Evolutionary conservation across 2,888 invertebrate species (phyloP).

Genomic region (Xestia ashworthii): DNA sequence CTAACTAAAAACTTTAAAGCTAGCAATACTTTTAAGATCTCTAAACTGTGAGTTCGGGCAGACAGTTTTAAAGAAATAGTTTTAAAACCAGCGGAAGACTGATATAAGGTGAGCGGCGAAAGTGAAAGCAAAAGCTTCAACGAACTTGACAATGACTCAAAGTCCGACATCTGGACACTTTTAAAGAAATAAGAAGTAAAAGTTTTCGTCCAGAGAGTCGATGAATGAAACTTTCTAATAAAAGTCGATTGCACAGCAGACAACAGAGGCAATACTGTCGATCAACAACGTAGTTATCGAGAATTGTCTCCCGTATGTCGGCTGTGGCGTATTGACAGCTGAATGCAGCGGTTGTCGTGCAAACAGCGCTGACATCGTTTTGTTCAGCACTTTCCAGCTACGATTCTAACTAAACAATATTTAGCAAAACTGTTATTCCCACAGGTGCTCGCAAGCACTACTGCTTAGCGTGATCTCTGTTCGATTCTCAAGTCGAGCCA

Average conservation of each 20-base stretch:
- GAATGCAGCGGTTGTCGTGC: neutral
- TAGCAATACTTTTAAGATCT: neutral
- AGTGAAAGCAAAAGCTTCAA: neutral
- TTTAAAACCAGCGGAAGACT: neutral
- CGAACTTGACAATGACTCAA: neutral
- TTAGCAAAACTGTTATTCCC: neutral
- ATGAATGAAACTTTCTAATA: conserved; percentile 1
- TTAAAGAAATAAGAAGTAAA: neutral
- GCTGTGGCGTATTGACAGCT: neutral
- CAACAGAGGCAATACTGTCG: neutral
- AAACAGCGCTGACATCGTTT: neutral
- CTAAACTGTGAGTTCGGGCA: neutral
- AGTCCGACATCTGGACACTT: conserved; percentile 3
- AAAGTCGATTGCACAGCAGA: conserved; percentile 5
- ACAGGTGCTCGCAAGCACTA: neutral
- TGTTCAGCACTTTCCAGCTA: neutral
- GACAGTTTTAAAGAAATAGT: neutral
- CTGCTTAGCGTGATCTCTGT: neutral
- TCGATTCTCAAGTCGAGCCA: neutral
- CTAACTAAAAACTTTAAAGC: neutral
- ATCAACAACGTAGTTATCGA: conserved; percentile 8
- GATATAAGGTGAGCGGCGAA: neutral
- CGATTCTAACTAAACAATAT: neutral
- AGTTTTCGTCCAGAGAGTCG: neutral
- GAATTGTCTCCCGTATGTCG: neutral